Base-by-base conservation (phyloP, 2,797 vertebrate genomes). In the Siniperca undulata region DNA sequence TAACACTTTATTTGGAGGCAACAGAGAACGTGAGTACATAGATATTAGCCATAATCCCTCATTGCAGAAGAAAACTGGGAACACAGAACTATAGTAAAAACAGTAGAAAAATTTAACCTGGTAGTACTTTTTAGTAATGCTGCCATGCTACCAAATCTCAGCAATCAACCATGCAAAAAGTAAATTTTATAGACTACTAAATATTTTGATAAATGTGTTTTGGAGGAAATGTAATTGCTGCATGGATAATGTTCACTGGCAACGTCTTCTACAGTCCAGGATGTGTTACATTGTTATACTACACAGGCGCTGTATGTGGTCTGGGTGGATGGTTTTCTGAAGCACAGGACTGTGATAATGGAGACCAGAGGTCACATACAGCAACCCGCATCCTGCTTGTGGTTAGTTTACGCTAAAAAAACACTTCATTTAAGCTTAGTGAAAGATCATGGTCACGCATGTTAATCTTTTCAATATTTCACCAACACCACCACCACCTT, bases 1-100 rank as follows among this genome's bases (percentile, higher is more conserved):
- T 58, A 50, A 16, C 19, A 42, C 16, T 16, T n/a, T 46, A 65
- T 46, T 65, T 19, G 7, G 7, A 46, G 27, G 27, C 44, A 36
- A 48, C 46, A 38, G 3, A 59, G 36, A 58, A 38, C 38, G 30
- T 58, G 42, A 65, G 42, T 2, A 42, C 53, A 34, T 36, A 30
- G n/a, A 42, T 67, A n/a, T 78, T 27, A 65, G 36, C 22, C 30
- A 59, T 60, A 53, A 64, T 20, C 16, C 59, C 10, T 24, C 60
- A 40, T 7, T 69, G 50, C 19, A 53, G 48, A 36, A 60, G 56
- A 44, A 27, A 52, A 22, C 2, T 22, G 19, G 30, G 24, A 71
- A 12, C 17, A 14, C 55, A 46, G 19, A n/a, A 16, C 22, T 52
- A 50, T 24, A 11, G 38, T 42, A 12, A 50, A 27, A 7, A 50